Conservation (phyloP, 2,113 vertebrate genomes). For the Uria lomvia region DNA sequence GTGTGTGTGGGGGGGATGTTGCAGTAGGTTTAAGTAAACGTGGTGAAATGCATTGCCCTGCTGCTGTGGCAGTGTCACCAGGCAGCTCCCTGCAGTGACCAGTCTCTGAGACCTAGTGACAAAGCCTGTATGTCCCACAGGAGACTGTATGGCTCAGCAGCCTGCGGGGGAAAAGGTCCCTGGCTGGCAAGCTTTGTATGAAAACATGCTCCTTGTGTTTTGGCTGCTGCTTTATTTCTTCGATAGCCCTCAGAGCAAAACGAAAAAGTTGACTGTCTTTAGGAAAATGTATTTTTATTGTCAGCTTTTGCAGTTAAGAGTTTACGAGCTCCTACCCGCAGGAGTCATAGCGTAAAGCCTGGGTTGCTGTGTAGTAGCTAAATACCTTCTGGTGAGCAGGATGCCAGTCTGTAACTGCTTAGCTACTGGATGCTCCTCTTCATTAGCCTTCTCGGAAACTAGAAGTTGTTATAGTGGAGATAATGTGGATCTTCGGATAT, state of each 20-base stretch:
- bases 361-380: accelerated
- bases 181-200: neutral
- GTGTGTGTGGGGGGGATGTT: neutral
- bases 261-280: neutral
- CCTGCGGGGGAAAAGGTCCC: neutral
- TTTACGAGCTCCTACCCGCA: neutral
- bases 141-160: neutral
- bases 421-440: neutral
- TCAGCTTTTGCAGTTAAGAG: neutral
- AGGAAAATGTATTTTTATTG: neutral
- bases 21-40: neutral
- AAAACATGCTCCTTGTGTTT: neutral
- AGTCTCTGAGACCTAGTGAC: neutral
- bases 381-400: neutral
- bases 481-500: neutral
- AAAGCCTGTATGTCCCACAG: neutral
- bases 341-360: accelerated
- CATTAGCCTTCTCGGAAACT: neutral
- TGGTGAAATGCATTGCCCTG: neutral
- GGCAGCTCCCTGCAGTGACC: neutral
- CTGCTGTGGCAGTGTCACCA: neutral
- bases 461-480: neutral
- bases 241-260: neutral
- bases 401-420: neutral
- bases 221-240: neutral